These are phyloP conservation scores for Anadara kagoshimensis DNA, from an alignment of 1,140 invertebrate genomes.

Conservation along the genomic window DNA sequence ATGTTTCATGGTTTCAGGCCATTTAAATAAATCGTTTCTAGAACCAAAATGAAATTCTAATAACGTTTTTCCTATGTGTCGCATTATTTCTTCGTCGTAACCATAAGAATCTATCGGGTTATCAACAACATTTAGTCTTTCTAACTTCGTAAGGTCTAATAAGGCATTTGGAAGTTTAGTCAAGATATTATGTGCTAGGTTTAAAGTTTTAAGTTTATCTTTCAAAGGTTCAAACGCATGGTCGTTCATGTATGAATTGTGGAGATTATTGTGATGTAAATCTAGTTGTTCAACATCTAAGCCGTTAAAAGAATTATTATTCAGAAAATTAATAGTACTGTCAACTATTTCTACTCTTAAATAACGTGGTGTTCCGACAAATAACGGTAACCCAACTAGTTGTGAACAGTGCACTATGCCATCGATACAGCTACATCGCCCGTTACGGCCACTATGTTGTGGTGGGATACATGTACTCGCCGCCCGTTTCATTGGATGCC, in stretches of 20 bases:
- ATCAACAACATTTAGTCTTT: slow-evolving; percentile 21
- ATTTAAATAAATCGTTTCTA: slow-evolving; percentile 9
- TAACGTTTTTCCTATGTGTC: slow-evolving; percentile 20
- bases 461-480: too few relatives aligned
- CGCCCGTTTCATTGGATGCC: too few relatives aligned
- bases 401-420: too few relatives aligned
- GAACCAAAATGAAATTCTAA: slow-evolving; percentile 15
- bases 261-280: too few relatives aligned
- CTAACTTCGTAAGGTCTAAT: slow-evolving; percentile 9
- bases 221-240: slow-evolving; percentile 2
- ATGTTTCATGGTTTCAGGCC: slow-evolving; percentile 31
- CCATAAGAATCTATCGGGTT: slow-evolving; percentile 10
- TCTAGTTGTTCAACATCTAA: too few relatives aligned
- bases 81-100: slow-evolving; percentile 19
- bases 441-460: too few relatives aligned
- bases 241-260: background rate
- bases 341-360: too few relatives aligned
- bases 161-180: slow-evolving; percentile 8
- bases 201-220: slow-evolving; percentile 9
- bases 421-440: too few relatives aligned
- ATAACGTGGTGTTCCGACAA: too few relatives aligned
- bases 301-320: too few relatives aligned
- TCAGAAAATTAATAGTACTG: too few relatives aligned
- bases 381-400: too few relatives aligned
- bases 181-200: slow-evolving; percentile 10